Conservation (phyloP, 1,140 invertebrate species). For the Wasmannia auropunctata region DNA sequence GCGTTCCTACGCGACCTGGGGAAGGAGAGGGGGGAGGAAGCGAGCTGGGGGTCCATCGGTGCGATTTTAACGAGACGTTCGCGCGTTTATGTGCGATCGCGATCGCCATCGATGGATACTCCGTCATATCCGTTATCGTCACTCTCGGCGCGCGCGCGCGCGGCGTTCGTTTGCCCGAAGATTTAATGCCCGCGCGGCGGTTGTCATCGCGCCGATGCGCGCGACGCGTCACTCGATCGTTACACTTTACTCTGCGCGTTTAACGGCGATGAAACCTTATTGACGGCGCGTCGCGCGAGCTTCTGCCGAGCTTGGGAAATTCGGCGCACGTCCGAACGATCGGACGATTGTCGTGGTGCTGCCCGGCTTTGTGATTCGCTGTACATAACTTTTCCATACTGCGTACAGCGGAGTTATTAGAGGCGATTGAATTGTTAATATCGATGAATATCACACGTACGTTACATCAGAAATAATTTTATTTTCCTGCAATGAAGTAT, state of each 20-base stretch:
- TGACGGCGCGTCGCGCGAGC: not conserved
- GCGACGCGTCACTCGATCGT: slow-evolving; percentile 1
- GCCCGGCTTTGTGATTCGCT: not conserved
- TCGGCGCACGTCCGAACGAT: not conserved
- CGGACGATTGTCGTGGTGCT: not conserved
- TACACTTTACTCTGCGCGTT: slow-evolving; percentile 35
- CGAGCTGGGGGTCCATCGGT: not conserved
- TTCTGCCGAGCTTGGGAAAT: not conserved
- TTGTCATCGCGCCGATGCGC: slow-evolving; percentile 9
- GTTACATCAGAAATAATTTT: not conserved
- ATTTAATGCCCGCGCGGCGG: slow-evolving; percentile 29
- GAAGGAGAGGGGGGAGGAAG: no score
- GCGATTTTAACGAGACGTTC: slow-evolving; percentile 55
- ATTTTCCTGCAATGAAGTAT: not conserved
- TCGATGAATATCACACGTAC: not conserved
- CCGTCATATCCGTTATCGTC: slow-evolving; percentile 39
- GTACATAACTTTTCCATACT: no score
- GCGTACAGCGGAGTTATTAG: not conserved
- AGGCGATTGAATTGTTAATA: not conserved
- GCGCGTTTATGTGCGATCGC: slow-evolving; percentile 41
- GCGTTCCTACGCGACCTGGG: not conserved
- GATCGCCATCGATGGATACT: not conserved
- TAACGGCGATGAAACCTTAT: slow-evolving; percentile 1
- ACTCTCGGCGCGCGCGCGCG: not conserved
- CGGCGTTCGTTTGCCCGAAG: not conserved